A percentile compares a stretch with the other conserved stretches of the same genome.
These are phyloP conservation scores for Auanema sp. DNA, from an alignment of 2,888 invertebrate species.

Conservation along the genomic window DNA sequence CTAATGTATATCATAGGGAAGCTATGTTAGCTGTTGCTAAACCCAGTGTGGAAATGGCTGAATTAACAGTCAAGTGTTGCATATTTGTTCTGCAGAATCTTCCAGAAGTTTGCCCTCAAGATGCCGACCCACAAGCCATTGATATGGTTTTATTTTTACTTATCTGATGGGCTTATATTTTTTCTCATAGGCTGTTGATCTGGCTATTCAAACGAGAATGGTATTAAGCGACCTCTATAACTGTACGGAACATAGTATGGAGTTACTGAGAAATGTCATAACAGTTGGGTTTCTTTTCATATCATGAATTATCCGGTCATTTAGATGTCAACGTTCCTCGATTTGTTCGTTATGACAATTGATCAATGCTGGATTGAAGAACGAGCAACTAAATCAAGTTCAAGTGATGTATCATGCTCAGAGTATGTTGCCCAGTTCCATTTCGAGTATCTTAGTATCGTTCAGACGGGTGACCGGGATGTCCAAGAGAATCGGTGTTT, in stretches of 20 bases:
- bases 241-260: neutral
- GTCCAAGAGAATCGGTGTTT: constrained; percentile 16
- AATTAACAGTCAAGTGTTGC: neutral
- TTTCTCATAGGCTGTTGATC: constrained; percentile 6
- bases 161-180: constrained; percentile 4
- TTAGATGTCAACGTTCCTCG: constrained; percentile 12
- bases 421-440: neutral
- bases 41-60: constrained; percentile 5
- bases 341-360: constrained; percentile 11
- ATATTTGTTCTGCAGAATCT: constrained; percentile 4
- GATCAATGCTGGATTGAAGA: constrained; percentile 15
- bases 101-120: neutral
- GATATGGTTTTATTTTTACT: neutral
- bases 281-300: no score
- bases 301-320: no score
- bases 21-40: constrained; percentile 6
- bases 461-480: constrained; percentile 14
- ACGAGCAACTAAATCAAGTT: neutral
- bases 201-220: neutral
- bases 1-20: constrained; percentile 8
- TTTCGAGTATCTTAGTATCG: no score
- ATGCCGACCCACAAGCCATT: neutral
- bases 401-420: neutral
- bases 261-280: neutral
- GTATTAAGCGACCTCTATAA: neutral